phyloP scores from a whole-genome alignment of 2,113 vertebrate genomes.

The Alligator mississippiensis region DNA sequence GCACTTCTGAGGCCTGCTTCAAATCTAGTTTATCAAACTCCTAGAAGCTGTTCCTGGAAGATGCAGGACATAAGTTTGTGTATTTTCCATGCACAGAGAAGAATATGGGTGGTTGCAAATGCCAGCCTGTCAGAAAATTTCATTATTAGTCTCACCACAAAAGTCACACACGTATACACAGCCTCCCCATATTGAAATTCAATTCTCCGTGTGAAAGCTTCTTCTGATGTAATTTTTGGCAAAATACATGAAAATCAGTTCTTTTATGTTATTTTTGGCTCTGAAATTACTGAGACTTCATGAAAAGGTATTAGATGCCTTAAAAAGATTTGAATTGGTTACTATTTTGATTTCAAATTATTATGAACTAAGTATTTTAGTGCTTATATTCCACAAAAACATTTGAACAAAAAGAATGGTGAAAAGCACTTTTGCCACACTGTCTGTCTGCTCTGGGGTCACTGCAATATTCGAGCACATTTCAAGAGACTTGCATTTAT shows the following conservation, averaged over 20 bases:
- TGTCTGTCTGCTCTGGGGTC: background rate
- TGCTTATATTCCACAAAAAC: slow-evolving; percentile 6
- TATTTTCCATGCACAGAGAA: background rate
- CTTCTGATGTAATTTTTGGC: background rate
- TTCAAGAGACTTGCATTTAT: background rate
- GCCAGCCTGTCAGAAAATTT: background rate
- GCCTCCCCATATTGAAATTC: background rate
- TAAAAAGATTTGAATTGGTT: background rate
- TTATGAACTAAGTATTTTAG: background rate
- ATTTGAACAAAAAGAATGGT: background rate
- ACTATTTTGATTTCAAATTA: background rate
- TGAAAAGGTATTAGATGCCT: background rate
- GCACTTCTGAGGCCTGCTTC: background rate
- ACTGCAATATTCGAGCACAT: background rate
- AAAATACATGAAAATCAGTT: background rate
- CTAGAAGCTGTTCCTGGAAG: background rate
- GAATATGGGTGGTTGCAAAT: too few relatives aligned
- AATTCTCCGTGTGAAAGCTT: background rate
- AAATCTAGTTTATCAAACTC: background rate
- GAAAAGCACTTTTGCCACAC: background rate
- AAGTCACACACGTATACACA: background rate
- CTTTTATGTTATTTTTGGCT: slow-evolving; percentile 11
- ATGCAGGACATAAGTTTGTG: background rate
- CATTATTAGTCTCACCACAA: background rate
- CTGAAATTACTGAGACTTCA: background rate